These are phyloP conservation scores for Drosophila robusta DNA, from an alignment of 2,888 invertebrate species.

Conservation along the genomic window DNA sequence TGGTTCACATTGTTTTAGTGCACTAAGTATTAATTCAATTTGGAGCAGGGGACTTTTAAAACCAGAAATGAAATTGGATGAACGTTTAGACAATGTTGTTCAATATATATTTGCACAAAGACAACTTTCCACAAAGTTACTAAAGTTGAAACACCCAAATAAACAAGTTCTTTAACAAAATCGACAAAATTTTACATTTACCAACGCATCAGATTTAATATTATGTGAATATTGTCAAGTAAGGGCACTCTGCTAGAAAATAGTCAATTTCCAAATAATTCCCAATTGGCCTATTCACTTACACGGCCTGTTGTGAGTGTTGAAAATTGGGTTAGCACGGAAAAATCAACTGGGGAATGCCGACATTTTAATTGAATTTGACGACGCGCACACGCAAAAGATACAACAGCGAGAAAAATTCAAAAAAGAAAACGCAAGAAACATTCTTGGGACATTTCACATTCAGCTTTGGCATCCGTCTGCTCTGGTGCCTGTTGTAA, in stretches of 20 bases:
- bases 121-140: background rate
- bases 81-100: background rate
- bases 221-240: no score
- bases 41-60: background rate
- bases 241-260: no score
- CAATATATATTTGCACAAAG: background rate
- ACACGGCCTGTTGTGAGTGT: constrained; percentile 11
- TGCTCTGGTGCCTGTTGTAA: constrained; percentile 16
- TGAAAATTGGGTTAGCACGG: constrained; percentile 60
- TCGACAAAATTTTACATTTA: background rate
- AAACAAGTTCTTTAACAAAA: no score
- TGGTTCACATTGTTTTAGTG: no score
- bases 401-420: constrained; percentile 14
- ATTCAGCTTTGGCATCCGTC: constrained; percentile 21
- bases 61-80: constrained; percentile 1
- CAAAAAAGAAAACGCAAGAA: constrained; percentile 17
- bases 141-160: no score
- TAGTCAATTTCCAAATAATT: constrained; percentile 42
- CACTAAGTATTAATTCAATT: no score
- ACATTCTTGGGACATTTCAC: constrained; percentile 43
- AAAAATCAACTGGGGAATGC: constrained; percentile 32
- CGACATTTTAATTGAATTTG: constrained; percentile 61
- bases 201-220: background rate
- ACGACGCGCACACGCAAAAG: constrained; percentile 39
- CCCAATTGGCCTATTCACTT: constrained; percentile 43